A percentile compares a stretch with the other conserved stretches of the same genome.
Evolutionary conservation across 30 jellyfish, hydroid and myxozoan genomes (phyloP).

Genomic region (Aurelia coerulea): DNA sequence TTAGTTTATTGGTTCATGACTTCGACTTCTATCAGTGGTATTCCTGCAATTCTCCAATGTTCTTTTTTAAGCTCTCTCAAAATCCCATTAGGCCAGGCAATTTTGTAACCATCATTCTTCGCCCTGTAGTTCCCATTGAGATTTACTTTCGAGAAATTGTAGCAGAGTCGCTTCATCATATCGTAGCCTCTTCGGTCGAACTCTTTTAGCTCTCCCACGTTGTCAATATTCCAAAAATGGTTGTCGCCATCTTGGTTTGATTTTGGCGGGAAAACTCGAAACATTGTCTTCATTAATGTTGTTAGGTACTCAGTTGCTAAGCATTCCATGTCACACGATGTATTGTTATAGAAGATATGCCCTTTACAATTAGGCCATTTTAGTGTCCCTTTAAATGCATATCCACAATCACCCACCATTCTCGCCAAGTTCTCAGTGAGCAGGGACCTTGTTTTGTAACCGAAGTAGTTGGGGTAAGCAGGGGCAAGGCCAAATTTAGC

Average conservation of each 20-base stretch:
- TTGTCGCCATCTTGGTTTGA: background rate
- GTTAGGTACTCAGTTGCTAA: constrained; percentile 20
- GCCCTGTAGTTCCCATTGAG: constrained; percentile 36
- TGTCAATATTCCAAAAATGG: constrained; percentile 1
- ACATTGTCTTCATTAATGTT: background rate
- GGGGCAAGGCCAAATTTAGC: constrained; percentile 9
- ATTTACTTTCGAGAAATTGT: background rate
- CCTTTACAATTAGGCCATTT: constrained; percentile 42
- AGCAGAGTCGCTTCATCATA: constrained; percentile 7
- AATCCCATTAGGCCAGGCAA: constrained; percentile 19
- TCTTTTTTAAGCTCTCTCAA: background rate
- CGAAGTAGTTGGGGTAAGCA: constrained; percentile 17
- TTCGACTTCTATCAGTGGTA: no score
- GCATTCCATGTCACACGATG: constrained; percentile 28
- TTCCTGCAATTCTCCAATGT: no score
- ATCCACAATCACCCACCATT: constrained; percentile 36
- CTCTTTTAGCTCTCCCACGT: background rate
- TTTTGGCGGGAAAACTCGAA: constrained; percentile 6
- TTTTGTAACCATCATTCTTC: constrained; percentile 15
- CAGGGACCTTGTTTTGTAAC: constrained; percentile 1
- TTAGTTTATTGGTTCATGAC: no score
- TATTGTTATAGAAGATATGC: constrained; percentile 31
- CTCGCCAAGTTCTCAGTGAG: background rate
- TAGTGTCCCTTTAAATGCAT: constrained; percentile 21
- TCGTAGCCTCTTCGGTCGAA: background rate